phyloP scores from a whole-genome alignment of 2,113 vertebrate genomes.

The Oreocharis arfaki region DNA sequence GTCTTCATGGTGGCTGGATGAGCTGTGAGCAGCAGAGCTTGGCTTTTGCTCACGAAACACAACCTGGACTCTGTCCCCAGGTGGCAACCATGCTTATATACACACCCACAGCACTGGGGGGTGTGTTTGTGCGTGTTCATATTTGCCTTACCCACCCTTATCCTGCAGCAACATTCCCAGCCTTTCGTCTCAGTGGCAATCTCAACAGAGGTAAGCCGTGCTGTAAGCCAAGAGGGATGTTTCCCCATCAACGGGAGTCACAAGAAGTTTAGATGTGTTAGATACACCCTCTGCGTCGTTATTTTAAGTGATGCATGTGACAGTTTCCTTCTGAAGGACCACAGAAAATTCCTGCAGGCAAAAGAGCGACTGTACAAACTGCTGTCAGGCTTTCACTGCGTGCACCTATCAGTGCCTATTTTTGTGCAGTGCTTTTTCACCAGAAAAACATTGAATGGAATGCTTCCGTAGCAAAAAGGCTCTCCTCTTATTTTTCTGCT shows the following conservation, averaged over 20 bases:
- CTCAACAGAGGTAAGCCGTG: not conserved
- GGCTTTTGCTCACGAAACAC: not conserved
- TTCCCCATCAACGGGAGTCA: not conserved
- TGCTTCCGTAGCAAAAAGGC: not conserved
- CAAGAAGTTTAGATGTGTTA: not conserved
- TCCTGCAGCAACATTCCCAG: not conserved
- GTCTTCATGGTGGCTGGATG: not conserved
- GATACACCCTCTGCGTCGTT: not conserved
- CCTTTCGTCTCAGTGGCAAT: not conserved
- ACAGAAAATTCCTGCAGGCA: not conserved
- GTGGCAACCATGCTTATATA: not conserved
- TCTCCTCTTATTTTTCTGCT: not conserved
- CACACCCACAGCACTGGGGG: rapidly evolving
- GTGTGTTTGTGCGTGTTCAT: not conserved
- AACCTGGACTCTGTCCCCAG: not conserved
- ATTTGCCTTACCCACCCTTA: not conserved
- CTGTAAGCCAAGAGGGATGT: not conserved
- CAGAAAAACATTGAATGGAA: not conserved
- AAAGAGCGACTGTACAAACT: not conserved
- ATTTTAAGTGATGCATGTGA: not conserved
- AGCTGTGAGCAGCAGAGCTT: not conserved
- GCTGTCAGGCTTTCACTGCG: not conserved
- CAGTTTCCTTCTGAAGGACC: not conserved
- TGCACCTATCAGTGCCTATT: not conserved
- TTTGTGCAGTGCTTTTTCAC: not conserved